Percentiles rank a stretch among this genome's conserved stretches.
Conservation (phyloP, 1,140 invertebrate species). For the Artemia franciscana region DNA sequence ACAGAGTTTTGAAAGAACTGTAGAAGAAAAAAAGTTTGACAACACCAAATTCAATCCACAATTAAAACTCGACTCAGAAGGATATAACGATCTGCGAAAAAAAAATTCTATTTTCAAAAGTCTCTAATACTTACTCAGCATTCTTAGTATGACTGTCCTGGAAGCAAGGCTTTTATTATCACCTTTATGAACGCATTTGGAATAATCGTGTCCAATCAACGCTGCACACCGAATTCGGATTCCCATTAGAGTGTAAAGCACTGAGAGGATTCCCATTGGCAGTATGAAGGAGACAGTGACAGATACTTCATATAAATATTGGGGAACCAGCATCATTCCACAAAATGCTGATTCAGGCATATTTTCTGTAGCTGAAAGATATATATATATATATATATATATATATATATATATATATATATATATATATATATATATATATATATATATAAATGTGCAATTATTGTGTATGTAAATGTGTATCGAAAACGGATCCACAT, state of each 20-base stretch:
- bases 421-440: no score
- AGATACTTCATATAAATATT: constrained; percentile 52
- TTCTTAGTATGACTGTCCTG: constrained; percentile 45
- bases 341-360: constrained; percentile 46
- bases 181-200: constrained; percentile 4
- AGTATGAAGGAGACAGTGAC: constrained; percentile 57
- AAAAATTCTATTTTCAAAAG: no score
- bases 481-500: no score
- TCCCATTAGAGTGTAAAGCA: constrained; percentile 53
- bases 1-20: no score
- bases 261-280: constrained; percentile 48
- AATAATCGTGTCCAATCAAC: constrained; percentile 13
- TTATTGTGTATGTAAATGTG: no score
- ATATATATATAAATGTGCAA: no score
- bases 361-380: constrained; percentile 23
- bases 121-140: constrained; percentile 52
- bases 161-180: constrained; percentile 17
- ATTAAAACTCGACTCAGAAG: no score
- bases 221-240: constrained; percentile 21
- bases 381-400: no score
- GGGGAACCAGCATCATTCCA: constrained; percentile 31
- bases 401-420: no score
- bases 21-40: no score
- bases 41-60: no score
- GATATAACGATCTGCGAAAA: no score